phyloP scores from a whole-genome alignment of 1,140 invertebrate species.

The Polypedilum vanderplanki region DNA sequence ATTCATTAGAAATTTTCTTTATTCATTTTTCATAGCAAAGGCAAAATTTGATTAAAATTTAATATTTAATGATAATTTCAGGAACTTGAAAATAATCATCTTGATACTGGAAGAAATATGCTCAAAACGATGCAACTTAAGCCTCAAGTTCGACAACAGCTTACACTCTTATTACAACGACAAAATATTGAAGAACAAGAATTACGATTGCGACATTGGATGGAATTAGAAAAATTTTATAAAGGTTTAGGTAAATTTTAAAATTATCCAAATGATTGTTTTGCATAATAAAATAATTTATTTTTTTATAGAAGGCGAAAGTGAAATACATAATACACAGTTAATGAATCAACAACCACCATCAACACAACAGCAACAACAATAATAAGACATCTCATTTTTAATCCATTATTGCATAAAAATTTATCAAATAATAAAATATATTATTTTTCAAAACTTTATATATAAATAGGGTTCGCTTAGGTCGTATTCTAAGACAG shows the following conservation, averaged over 20 bases:
- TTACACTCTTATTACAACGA: slow-evolving; percentile 41
- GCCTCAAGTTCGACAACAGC: slow-evolving; percentile 42
- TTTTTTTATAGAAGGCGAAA: too few species aligned
- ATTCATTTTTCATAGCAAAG: neutral
- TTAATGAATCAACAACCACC: too few species aligned
- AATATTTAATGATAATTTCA: slow-evolving; percentile 29
- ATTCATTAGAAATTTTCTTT: neutral
- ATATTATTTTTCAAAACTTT: too few species aligned
- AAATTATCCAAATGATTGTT: too few species aligned
- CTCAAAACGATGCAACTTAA: slow-evolving; percentile 41
- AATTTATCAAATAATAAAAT: too few species aligned
- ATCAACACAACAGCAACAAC: too few species aligned
- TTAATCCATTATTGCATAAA: too few species aligned
- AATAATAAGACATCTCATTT: too few species aligned
- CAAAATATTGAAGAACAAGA: slow-evolving; percentile 44
- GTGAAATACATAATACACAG: too few species aligned
- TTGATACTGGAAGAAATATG: slow-evolving; percentile 41
- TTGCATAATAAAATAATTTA: too few species aligned
- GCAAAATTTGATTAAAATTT: neutral
- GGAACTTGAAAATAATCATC: slow-evolving; percentile 43
- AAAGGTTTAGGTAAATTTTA: slow-evolving; percentile 30
- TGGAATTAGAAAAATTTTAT: slow-evolving; percentile 44
- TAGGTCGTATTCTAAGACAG: too few species aligned
- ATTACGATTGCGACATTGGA: slow-evolving; percentile 42
- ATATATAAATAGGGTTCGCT: too few species aligned